Evolutionary conservation across 2,113 vertebrate genomes (phyloP).

Genomic region (Lepus americanus): DNA sequence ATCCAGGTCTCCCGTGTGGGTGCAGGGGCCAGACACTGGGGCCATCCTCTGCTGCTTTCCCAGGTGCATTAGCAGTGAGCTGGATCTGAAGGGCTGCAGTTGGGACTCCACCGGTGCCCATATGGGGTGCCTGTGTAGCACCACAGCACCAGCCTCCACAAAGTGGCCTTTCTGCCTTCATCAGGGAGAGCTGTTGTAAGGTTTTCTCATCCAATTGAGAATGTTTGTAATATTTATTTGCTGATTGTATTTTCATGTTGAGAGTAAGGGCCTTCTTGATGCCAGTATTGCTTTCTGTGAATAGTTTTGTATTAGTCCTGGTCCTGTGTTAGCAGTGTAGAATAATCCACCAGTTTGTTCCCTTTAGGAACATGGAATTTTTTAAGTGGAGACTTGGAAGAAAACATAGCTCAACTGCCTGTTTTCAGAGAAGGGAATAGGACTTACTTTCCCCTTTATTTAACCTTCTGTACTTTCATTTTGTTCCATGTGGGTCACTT

Average conservation of each 20-base stretch:
- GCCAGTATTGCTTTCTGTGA: constrained; percentile 42
- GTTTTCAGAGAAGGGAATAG: constrained; percentile 48
- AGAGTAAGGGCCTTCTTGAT: constrained; percentile 23
- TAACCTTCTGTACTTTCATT: constrained; percentile 28
- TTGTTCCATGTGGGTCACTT: constrained; percentile 10
- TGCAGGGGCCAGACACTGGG: too few species aligned
- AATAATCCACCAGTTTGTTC: background rate
- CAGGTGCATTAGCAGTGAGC: too few species aligned
- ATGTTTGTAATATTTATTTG: background rate
- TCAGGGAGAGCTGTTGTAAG: background rate
- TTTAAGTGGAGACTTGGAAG: constrained; percentile 13
- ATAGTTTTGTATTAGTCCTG: constrained; percentile 8
- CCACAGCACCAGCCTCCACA: too few species aligned
- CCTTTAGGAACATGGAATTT: background rate
- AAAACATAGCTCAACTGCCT: constrained; percentile 4
- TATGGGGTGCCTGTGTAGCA: too few species aligned
- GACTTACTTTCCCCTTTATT: constrained; percentile 9
- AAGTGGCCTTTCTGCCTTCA: background rate
- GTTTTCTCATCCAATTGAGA: background rate
- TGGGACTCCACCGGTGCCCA: too few species aligned
- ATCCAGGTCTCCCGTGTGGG: too few species aligned
- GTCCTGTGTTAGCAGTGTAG: background rate
- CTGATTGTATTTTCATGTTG: background rate
- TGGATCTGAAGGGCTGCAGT: too few species aligned
- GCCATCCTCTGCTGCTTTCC: too few species aligned